Percentiles rank a stretch among this genome's conserved stretches.
phyloP scores from a whole-genome alignment of 2,797 vertebrate species.

The Moxostoma hubbsi region DNA sequence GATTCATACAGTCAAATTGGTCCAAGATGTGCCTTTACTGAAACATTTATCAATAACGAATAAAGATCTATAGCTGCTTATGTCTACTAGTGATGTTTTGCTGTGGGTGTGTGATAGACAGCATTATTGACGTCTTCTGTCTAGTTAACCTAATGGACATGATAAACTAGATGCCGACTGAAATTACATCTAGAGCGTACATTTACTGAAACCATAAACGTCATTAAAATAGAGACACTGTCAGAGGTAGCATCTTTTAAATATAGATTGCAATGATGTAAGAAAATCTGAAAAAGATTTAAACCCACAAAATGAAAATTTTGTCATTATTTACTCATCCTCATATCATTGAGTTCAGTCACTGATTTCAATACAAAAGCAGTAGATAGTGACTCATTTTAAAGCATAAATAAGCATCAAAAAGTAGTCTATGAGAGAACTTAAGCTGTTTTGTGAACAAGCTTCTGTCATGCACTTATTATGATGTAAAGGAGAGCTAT shows the following conservation, averaged over 20 bases:
- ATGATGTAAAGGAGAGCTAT: too few relatives aligned
- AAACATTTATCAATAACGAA: conserved; percentile 17
- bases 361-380: too few relatives aligned
- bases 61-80: conserved; percentile 9
- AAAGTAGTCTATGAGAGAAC: too few relatives aligned
- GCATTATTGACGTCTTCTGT: conserved; percentile 23
- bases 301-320: too few relatives aligned
- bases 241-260: too few relatives aligned
- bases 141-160: conserved; percentile 35
- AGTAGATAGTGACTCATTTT: too few relatives aligned
- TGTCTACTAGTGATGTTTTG: conserved; percentile 6
- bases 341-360: too few relatives aligned
- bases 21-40: conserved; percentile 12
- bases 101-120: conserved; percentile 28
- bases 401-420: too few relatives aligned
- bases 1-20: too few relatives aligned
- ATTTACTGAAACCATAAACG: neutral
- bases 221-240: neutral
- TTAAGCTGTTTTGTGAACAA: too few relatives aligned
- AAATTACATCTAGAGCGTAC: neutral
- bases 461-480: too few relatives aligned
- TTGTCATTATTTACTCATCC: too few relatives aligned
- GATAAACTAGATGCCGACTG: conserved; percentile 15
- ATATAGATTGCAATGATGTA: neutral
- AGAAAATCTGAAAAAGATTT: neutral